Conservation (phyloP, 2,888 invertebrate genomes). For the Microdon myrmicae region DNA sequence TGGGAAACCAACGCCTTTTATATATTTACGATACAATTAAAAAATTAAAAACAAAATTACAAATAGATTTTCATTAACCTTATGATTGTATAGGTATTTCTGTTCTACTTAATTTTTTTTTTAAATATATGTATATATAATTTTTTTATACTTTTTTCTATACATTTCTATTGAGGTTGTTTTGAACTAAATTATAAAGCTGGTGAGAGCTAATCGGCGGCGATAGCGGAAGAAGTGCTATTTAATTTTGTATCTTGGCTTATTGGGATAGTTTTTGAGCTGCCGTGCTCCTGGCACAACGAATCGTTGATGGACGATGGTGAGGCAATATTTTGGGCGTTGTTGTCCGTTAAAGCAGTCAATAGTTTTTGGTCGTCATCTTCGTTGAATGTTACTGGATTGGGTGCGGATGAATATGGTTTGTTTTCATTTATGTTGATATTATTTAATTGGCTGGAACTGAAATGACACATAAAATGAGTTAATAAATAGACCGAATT, state of each 20-base stretch:
- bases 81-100: neutral
- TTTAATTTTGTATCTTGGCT: slow-evolving; percentile 43
- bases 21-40: slow-evolving; percentile 52
- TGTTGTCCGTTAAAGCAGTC: slow-evolving; percentile 33
- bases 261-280: slow-evolving; percentile 31
- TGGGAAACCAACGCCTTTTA: too few relatives aligned
- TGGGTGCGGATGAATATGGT: slow-evolving; percentile 12
- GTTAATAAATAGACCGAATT: too few relatives aligned
- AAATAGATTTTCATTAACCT: neutral
- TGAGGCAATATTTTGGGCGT: slow-evolving; percentile 38
- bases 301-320: slow-evolving; percentile 49
- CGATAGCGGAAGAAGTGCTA: slow-evolving; percentile 36
- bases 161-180: slow-evolving; percentile 11
- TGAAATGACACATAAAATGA: slow-evolving; percentile 3
- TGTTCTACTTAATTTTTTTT: neutral
- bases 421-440: slow-evolving; percentile 31
- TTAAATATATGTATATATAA: slow-evolving; percentile 23
- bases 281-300: slow-evolving; percentile 47
- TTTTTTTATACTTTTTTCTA: slow-evolving; percentile 18
- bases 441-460: slow-evolving; percentile 34
- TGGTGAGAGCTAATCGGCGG: slow-evolving; percentile 46
- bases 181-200: slow-evolving; percentile 44
- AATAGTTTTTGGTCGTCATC: slow-evolving; percentile 33
- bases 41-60: slow-evolving; percentile 54
- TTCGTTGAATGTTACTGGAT: slow-evolving; percentile 37